phyloP scores from a whole-genome alignment of 1,140 invertebrate species.

The Drosophila fuyamai region DNA sequence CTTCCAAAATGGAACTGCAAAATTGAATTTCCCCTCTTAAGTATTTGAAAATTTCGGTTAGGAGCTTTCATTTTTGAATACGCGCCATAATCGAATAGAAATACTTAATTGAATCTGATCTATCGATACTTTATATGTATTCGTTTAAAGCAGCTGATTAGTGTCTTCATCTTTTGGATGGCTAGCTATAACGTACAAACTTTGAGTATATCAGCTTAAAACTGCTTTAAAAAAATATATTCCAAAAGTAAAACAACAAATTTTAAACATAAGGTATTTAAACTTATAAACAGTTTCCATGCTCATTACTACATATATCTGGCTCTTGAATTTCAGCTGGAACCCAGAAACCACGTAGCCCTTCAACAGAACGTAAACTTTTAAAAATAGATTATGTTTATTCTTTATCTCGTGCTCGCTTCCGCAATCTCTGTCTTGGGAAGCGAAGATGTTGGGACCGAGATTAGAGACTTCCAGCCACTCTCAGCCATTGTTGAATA shows the following conservation, averaged over 20 bases:
- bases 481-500: too few species aligned
- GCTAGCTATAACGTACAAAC: background rate
- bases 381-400: background rate
- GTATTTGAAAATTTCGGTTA: too few species aligned
- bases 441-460: background rate
- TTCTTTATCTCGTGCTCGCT: background rate
- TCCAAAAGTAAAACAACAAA: background rate
- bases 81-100: background rate
- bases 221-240: background rate
- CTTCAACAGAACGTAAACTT: background rate
- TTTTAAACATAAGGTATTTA: background rate
- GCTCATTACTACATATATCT: background rate
- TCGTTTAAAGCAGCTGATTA: background rate
- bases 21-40: too few species aligned
- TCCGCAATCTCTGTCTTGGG: background rate
- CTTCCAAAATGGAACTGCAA: too few species aligned
- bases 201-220: background rate
- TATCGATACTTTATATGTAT: background rate
- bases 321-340: background rate
- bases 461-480: background rate
- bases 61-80: too few species aligned
- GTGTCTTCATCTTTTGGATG: too few species aligned
- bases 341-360: background rate
- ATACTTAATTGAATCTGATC: background rate
- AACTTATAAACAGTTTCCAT: background rate